phyloP scores from a whole-genome alignment of 1,140 invertebrate species.

The Drosophila guanche region DNA sequence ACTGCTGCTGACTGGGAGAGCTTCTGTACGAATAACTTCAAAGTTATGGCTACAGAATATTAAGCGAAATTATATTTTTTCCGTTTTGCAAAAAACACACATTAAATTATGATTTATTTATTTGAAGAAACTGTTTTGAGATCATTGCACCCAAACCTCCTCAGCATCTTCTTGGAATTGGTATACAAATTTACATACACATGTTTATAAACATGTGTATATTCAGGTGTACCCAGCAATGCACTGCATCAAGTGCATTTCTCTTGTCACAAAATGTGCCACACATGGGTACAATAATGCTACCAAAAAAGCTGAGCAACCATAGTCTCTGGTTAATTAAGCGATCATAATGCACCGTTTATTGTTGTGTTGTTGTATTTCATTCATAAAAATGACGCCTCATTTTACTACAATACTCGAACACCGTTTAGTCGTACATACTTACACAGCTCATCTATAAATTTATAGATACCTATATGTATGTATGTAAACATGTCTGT shows the following conservation, averaged over 20 bases:
- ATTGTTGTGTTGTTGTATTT: conserved; percentile 32
- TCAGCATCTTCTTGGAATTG: conserved; percentile 5
- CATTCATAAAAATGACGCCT: conserved; percentile 72
- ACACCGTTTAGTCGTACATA: conserved; percentile 47
- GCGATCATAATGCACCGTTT: conserved; percentile 1
- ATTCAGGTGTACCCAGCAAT: no score
- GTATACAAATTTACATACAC: no score
- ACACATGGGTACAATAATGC: no score
- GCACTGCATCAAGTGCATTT: no score
- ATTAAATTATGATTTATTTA: not conserved
- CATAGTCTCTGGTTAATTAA: no score
- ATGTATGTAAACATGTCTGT: conserved; percentile 13
- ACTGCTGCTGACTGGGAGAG: conserved; percentile 10
- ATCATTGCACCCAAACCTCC: not conserved
- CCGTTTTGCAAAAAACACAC: not conserved
- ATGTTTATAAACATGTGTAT: no score
- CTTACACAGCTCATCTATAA: conserved; percentile 2
- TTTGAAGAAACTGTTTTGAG: not conserved
- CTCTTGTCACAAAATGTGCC: no score
- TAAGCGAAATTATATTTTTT: not conserved
- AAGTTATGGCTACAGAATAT: not conserved
- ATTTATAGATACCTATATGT: not conserved
- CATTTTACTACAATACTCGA: conserved; percentile 65
- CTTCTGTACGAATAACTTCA: not conserved
- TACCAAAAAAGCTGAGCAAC: no score